phyloP scores from a whole-genome alignment of 2,888 invertebrate genomes.

The Brenthis hecate region DNA sequence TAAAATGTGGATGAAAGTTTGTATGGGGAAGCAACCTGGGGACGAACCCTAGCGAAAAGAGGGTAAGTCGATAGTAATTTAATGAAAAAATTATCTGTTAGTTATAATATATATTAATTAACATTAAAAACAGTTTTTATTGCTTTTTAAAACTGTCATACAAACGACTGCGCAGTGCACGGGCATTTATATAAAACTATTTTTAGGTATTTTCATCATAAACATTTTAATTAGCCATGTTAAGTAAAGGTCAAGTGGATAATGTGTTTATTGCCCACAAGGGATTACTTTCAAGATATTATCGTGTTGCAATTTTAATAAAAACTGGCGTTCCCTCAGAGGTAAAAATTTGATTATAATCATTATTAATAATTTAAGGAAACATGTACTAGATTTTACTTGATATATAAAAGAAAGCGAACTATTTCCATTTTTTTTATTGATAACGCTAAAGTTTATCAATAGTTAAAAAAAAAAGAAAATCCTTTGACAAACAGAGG shows the following conservation, averaged over 20 bases:
- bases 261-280: conserved; percentile 19
- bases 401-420: background rate
- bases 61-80: background rate
- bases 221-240: conserved; percentile 11
- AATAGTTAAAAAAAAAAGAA: too few relatives aligned
- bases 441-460: too few relatives aligned
- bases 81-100: conserved; percentile 3
- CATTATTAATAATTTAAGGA: too few relatives aligned
- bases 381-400: background rate
- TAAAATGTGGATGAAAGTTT: too few relatives aligned
- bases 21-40: too few relatives aligned
- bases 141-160: background rate
- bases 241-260: conserved; percentile 6
- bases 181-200: conserved; percentile 11
- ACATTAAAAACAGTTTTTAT: conserved; percentile 9
- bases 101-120: background rate
- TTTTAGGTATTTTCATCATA: conserved; percentile 10
- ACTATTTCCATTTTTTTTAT: too few relatives aligned
- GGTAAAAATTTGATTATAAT: too few relatives aligned
- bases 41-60: too few relatives aligned
- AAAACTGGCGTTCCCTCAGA: background rate
- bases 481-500: too few relatives aligned
- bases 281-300: background rate
- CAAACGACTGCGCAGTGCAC: conserved; percentile 1
- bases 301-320: background rate